These are phyloP conservation scores for Pseudomyrmex flavicornis DNA, from an alignment of 1,140 invertebrate genomes.

Conservation along the genomic window DNA sequence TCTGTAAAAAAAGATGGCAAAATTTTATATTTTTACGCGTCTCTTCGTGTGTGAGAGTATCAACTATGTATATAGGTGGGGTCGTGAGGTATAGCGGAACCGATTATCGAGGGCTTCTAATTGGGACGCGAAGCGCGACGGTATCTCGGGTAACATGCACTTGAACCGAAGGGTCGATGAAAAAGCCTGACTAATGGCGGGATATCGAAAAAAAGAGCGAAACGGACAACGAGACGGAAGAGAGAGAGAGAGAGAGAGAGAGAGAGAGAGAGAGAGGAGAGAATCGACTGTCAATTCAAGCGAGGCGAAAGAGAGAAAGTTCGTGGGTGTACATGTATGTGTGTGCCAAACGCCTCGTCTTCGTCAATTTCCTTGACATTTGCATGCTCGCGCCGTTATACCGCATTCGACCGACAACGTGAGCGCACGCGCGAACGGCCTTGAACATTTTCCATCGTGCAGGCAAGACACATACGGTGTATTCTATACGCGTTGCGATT, in stretches of 20 bases:
- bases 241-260: not conserved
- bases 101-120: slow-evolving; percentile 41
- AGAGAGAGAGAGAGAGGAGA: not conserved
- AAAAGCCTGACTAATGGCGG: slow-evolving; percentile 39
- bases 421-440: not conserved
- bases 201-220: slow-evolving; percentile 25
- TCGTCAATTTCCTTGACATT: slow-evolving; percentile 51
- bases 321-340: not conserved
- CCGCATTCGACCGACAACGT: not conserved
- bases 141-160: slow-evolving; percentile 12
- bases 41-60: not conserved
- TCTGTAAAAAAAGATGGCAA: slow-evolving; percentile 48
- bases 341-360: not conserved
- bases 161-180: slow-evolving; percentile 17
- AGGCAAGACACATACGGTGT: not conserved
- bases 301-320: not conserved
- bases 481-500: slow-evolving; percentile 4
- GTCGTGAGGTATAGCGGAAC: not conserved
- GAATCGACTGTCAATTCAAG: not conserved
- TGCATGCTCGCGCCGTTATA: slow-evolving; percentile 33
- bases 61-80: not conserved
- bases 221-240: not conserved
- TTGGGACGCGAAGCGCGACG: slow-evolving; percentile 28
- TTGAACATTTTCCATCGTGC: slow-evolving; percentile 47
- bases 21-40: slow-evolving; percentile 22